Evolutionary conservation across 2,797 vertebrate species (phyloP).

Genomic region (Sebastiscus albofasciatus): DNA sequence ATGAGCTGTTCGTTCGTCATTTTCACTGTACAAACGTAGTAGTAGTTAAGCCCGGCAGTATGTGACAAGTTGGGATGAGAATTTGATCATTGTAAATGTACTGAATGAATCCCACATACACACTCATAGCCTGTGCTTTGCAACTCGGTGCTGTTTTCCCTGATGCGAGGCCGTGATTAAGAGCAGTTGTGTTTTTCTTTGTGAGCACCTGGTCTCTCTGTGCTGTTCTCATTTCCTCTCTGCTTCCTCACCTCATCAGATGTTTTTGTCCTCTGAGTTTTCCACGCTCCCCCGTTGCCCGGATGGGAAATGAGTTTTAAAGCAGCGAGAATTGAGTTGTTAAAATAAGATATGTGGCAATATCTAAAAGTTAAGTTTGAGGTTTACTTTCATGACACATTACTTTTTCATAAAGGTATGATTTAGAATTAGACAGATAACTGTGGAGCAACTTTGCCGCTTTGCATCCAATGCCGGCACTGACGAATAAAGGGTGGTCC

Average conservation of each 20-base stretch:
- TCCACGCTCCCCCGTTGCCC: slow-evolving; percentile 35
- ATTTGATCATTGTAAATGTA: no score
- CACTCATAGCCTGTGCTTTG: slow-evolving; percentile 2
- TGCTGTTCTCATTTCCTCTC: slow-evolving; percentile 71
- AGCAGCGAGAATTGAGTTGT: slow-evolving; percentile 26
- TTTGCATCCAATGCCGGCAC: no score
- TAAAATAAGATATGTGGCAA: slow-evolving; percentile 40
- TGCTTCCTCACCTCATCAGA: slow-evolving; percentile 56
- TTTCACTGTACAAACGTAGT: no score
- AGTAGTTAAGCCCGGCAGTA: no score
- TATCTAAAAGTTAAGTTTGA: neutral
- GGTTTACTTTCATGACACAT: slow-evolving; percentile 2
- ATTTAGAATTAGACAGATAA: no score
- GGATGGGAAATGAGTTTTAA: slow-evolving; percentile 66
- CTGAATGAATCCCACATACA: neutral
- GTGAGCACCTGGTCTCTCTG: slow-evolving; percentile 64
- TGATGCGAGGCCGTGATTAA: slow-evolving; percentile 45
- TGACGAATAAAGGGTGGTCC: no score
- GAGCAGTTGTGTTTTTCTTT: slow-evolving; percentile 66
- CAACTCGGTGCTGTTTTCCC: slow-evolving; percentile 22
- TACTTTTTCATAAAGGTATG: neutral
- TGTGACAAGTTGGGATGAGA: no score
- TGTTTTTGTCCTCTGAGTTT: slow-evolving; percentile 59
- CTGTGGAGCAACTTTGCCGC: no score
- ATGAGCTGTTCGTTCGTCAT: neutral